Evolutionary conservation across 2,888 invertebrate species (phyloP).

Genomic region (Corythucha ciliata): DNA sequence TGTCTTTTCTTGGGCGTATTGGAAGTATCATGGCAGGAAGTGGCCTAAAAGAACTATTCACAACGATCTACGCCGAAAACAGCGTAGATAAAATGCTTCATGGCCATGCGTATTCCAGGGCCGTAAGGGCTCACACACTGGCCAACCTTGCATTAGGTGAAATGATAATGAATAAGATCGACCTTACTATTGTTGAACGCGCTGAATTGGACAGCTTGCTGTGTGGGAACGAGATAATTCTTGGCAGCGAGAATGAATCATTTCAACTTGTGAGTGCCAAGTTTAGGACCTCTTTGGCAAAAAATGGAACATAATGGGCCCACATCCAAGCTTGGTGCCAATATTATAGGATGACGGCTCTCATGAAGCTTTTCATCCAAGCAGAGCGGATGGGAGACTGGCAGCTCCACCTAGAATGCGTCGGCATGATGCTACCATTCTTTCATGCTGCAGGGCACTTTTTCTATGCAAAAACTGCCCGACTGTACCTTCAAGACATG

Average conservation of each 20-base stretch:
- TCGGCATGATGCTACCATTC: neutral
- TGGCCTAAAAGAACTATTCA: no score
- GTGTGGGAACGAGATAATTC: no score
- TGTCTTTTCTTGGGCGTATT: neutral
- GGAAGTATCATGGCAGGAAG: constrained; percentile 29
- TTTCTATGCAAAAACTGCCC: neutral
- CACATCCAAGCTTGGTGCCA: constrained; percentile 35
- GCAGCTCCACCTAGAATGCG: neutral
- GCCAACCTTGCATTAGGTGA: no score
- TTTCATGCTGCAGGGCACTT: neutral
- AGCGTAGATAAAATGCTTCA: neutral
- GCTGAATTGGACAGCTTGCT: no score
- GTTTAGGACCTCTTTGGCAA: no score
- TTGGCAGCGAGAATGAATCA: no score
- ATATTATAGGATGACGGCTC: constrained; percentile 36
- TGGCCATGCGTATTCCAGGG: neutral
- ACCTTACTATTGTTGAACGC: no score
- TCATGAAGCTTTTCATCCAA: no score
- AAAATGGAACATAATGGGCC: constrained; percentile 21
- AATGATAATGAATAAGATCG: no score
- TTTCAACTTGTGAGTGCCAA: no score
- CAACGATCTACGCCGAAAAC: no score
- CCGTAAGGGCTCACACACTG: neutral
- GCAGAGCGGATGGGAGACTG: no score
- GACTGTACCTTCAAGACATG: constrained; percentile 14